Evolutionary conservation across 1,140 invertebrate species (phyloP), one percentile per base, ranked within the genome.

Genomic region (Daktulosphaira vitifoliae): DNA sequence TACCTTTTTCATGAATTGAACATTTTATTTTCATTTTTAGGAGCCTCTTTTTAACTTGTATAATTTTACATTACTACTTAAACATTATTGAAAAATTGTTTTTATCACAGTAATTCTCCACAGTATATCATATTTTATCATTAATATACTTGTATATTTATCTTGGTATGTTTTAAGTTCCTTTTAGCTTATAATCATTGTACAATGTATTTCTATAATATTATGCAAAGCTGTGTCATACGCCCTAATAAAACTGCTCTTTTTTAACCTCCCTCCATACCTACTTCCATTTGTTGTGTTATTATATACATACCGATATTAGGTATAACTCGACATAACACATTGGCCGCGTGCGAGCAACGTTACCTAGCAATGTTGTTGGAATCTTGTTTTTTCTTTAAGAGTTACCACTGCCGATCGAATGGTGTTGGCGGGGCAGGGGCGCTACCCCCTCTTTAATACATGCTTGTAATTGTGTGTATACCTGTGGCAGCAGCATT

Each of bases 321-420:
- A 25, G 56, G 46, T 62, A 48, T n/a, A 48, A 46, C 26, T 16
- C 42, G 42, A 62, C 56, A 53, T 16, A 18, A 59, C 39, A 46
- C 42, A 62, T 62, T 62, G 46, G 44, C 56, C 56, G 56, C 16
- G 42, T 39, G 25, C 56, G 26, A 62, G 42, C 56, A 39, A 23
- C 42, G 56, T 62, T 62, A 62, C 56, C 42, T 62, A 62, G 56
- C 56, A 62, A 62, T 62, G 56, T 39, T 48, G 56, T 62, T 33
- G 56, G 56, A 62, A 62, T 62, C 56, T 62, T 62, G 56, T 62
- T 62, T 62, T 62, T 62, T 62, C 56, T 62, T 62, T 62, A 62
- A 62, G 56, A 38, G 26, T 62, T 62, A 29, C 56, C 42, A 44
- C 39, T 1, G 29, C 39, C 23, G 39, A 44, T 7, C 38, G 15